Base-by-base conservation (phyloP, 1,140 invertebrate species). In the Subanguina moxae region DNA sequence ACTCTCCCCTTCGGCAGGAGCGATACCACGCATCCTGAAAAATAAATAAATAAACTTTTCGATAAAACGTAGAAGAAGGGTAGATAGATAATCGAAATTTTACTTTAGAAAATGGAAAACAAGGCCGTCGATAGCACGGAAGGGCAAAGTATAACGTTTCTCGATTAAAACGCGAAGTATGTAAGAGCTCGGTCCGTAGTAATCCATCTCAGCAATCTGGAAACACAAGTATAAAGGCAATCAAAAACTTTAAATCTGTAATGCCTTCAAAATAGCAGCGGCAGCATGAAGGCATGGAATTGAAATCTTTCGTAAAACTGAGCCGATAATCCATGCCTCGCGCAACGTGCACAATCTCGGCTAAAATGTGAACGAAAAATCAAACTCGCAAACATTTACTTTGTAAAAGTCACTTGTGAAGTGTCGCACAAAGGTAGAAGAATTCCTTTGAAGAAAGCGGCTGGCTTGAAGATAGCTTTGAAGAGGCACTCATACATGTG, bases 401-500 rank as follows among this genome's bases (percentile, higher is more conserved):
- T 62, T 64, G 65, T 45, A 77, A 84, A 88, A 89, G 32, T 38
- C 11, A 52, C 48, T 25, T 52, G 48, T 7, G n/a, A 21, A 25
- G 48, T 52, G 84, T 93, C 90, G 77, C 93, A 89, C 17, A 97
- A 84, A 1, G 94, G 93, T 43, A 97, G 77, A 30, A 97, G 84
- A 75, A 97, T 89, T 75, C 94, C 95, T 85, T 98, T 98, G 90
- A 97, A 97, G 78, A 99, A 99, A n/a, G 90, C 94, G 58, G 90
- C 92, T 52, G 95, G 94, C 82, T 98, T 98, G 83, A 91, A 98
- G 0, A 98, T 84, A 11, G 94, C 87, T 85, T 97, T 97, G 67
- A 89, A 88, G 17, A 98, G 77, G 7, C 94, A 93, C 86, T 92
- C 90, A 83, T 95, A 97, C 9, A 98, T 85, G 85, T 98, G 94